Evolutionary conservation across 2,797 vertebrate genomes (phyloP), one percentile per base, ranked within the genome.

Genomic region (Coilia nasus): DNA sequence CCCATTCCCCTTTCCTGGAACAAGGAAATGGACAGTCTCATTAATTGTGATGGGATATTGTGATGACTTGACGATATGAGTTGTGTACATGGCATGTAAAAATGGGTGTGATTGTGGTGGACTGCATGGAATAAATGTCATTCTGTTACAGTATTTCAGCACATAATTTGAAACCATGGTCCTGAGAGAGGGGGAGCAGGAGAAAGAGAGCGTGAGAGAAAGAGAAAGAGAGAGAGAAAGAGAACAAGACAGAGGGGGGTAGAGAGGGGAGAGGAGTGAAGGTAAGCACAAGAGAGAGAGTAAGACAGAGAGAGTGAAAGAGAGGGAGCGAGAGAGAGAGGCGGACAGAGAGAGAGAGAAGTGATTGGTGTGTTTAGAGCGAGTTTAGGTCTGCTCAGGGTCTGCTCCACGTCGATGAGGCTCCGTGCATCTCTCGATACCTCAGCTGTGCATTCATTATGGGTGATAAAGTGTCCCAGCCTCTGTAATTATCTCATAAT

Each of bases 41-140:
- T 90, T 88, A 87, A 93, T 93, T 92, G 91, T 89, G 86, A 88
- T 2, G 91, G 86, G 86, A 92, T n/a, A n/a, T n/a, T n/a, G n/a
- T n/a, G n/a, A n/a, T n/a, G n/a, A n/a, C n/a, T n/a, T n/a, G n/a
- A n/a, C n/a, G n/a, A n/a, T 90, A 91, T 92, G 87, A 81, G 89
- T 84, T 83, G 89, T 90, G 92, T 91, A 90, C 89, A 86, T 86
- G 84, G 83, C 75, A 89, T 62, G 88, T 90, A 91, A 83, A 86
- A 90, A 91, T 88, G 83, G 81, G 83, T 11, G 80, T 41, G 81
- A 59, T 84, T 78, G 84, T 85, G 83, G 60, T n/a, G n/a, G 50
- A 89, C 86, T 47, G 82, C 86, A 57, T 89, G 87, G 31, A 41
- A 31, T 41, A 78, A 78, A 78, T 78, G 35, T 21, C 91, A 85